Evolutionary conservation across 2,888 invertebrate species (phyloP).

Genomic region (Cephonodes hylas): DNA sequence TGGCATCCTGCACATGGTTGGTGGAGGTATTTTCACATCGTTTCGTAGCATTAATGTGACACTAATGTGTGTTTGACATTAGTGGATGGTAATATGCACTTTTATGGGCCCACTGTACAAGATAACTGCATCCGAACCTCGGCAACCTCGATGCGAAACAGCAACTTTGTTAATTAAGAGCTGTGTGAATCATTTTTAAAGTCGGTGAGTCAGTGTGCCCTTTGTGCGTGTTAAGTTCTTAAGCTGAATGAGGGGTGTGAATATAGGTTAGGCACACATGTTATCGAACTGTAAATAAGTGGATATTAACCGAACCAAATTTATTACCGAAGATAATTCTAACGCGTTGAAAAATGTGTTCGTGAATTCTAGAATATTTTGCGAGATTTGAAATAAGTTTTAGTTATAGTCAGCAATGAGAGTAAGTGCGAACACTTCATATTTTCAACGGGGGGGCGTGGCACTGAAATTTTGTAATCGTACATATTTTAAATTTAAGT

Average conservation of each 20-base stretch:
- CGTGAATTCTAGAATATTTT: neutral
- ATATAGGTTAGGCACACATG: constrained; percentile 14
- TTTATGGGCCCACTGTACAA: constrained; percentile 59
- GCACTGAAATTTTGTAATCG: no score
- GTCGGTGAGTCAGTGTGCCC: constrained; percentile 25
- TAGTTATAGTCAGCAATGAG: no score
- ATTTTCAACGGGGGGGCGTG: no score
- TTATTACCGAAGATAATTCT: constrained; percentile 8
- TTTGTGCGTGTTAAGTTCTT: constrained; percentile 26
- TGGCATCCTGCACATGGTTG: constrained; percentile 5
- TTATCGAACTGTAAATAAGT: constrained; percentile 14
- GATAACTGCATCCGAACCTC: constrained; percentile 56
- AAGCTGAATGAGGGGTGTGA: constrained; percentile 15
- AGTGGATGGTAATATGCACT: constrained; percentile 65
- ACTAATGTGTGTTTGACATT: constrained; percentile 71
- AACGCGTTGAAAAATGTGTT: constrained; percentile 3
- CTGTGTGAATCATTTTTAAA: constrained; percentile 37
- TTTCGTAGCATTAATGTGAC: constrained; percentile 72
- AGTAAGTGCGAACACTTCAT: no score
- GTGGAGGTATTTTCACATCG: constrained; percentile 28
- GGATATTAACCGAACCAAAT: constrained; percentile 7
- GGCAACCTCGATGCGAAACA: constrained; percentile 37
- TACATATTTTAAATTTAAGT: no score
- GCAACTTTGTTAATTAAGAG: constrained; percentile 40
- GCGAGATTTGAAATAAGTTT: neutral